Evolutionary conservation across 1,140 invertebrate species (phyloP).

Genomic region (Ceratina calcarata): DNA sequence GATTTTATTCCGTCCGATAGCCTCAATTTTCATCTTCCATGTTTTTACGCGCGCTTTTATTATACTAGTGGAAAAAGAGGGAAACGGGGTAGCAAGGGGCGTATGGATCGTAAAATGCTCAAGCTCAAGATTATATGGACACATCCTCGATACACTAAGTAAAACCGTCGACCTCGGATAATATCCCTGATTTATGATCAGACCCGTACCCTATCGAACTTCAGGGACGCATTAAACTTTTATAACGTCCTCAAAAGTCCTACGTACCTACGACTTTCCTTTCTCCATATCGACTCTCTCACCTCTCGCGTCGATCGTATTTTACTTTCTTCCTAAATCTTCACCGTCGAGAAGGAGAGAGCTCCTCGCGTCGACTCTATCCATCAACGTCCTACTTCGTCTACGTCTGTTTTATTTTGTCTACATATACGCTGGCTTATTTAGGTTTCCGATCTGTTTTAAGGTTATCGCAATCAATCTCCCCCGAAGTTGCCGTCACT

Average conservation of each 20-base stretch:
- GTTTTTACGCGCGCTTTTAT: conserved; percentile 32
- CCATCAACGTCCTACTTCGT: conserved; percentile 57
- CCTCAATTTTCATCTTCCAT: conserved; percentile 24
- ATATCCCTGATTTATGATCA: conserved; percentile 72
- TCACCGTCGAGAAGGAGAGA: conserved; percentile 27
- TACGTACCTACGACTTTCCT: conserved; percentile 3
- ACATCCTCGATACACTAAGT: conserved; percentile 42
- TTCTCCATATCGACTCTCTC: not conserved
- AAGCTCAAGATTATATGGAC: conserved; percentile 20
- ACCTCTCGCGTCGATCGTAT: conserved; percentile 6
- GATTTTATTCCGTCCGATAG: conserved; percentile 18
- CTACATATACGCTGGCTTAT: conserved; percentile 24
- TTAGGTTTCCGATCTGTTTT: conserved; percentile 32
- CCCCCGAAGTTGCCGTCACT: not conserved
- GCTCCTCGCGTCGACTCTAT: conserved; percentile 54
- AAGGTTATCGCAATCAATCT: conserved; percentile 38
- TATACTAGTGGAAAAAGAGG: not conserved
- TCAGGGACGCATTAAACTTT: conserved; percentile 73
- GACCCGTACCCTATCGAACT: conserved; percentile 73
- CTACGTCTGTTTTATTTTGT: conserved; percentile 53
- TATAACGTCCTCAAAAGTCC: conserved; percentile 63
- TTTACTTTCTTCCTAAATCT: conserved; percentile 54
- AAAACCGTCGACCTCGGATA: conserved; percentile 38
- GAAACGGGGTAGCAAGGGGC: not conserved
- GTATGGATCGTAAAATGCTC: conserved; percentile 22